Evolutionary conservation across 2,797 vertebrate species (phyloP).

Genomic region (Lepilemur ruficaudatus): DNA sequence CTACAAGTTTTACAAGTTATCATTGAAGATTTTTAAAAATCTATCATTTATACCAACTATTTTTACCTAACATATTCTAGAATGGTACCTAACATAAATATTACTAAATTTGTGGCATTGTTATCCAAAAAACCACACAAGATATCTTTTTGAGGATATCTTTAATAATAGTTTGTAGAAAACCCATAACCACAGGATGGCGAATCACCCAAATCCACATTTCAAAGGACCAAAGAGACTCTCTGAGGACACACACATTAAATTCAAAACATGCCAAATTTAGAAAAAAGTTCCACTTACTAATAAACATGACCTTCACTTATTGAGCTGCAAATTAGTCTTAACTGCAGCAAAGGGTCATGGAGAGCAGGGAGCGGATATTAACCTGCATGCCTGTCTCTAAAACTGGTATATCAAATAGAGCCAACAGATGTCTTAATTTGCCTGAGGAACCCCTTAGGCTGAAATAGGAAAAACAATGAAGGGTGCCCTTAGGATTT

Average conservation of each 20-base stretch:
- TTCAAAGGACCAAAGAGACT: not conserved
- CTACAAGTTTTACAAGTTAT: not conserved
- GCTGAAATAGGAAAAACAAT: not conserved
- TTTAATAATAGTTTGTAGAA: slow-evolving; percentile 16
- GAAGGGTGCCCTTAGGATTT: not conserved
- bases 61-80: not conserved
- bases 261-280: slow-evolving; percentile 3
- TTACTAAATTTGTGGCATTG: not conserved
- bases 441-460: not conserved
- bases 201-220: not conserved
- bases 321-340: slow-evolving; percentile 10
- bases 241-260: not conserved
- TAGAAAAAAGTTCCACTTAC: not conserved
- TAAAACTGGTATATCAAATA: not conserved
- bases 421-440: not conserved
- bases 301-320: slow-evolving; percentile 3
- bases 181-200: not conserved
- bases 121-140: not conserved
- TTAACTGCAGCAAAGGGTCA: not conserved
- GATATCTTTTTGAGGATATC: not conserved
- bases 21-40: slow-evolving; percentile 3
- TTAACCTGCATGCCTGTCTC: not conserved
- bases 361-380: not conserved
- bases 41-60: not conserved
- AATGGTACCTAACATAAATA: not conserved